Conservation (phyloP, 2,888 invertebrate genomes). For the Phoenoteleia sp. region DNA sequence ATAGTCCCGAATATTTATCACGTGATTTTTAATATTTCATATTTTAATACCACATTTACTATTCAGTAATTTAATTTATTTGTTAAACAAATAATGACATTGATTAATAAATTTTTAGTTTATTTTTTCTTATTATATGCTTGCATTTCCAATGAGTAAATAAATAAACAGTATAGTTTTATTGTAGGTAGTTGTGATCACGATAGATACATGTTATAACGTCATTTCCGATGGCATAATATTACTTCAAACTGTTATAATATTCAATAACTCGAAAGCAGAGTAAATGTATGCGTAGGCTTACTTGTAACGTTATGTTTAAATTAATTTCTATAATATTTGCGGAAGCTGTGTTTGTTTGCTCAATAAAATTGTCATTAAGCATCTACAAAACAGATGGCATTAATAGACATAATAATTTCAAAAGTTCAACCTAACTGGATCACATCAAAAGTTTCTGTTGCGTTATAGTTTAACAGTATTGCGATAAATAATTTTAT, state of each 20-base stretch:
- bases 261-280: conserved; percentile 9
- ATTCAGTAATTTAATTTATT: too few relatives aligned
- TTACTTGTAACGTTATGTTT: neutral
- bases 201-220: conserved; percentile 37
- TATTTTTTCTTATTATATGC: too few relatives aligned
- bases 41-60: too few relatives aligned
- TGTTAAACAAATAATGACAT: too few relatives aligned
- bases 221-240: conserved; percentile 25
- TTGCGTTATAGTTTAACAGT: too few relatives aligned
- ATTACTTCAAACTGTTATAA: conserved; percentile 34
- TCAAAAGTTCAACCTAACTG: neutral
- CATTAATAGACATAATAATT: conserved; percentile 8
- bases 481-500: too few relatives aligned
- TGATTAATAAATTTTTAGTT: too few relatives aligned
- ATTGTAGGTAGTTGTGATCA: conserved; percentile 30
- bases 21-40: too few relatives aligned
- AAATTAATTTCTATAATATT: conserved; percentile 28
- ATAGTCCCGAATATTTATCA: too few relatives aligned
- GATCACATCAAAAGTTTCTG: neutral
- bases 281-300: neutral
- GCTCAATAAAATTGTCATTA: conserved; percentile 18
- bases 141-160: too few relatives aligned
- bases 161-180: conserved; percentile 28
- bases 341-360: neutral
- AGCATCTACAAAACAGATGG: conserved; percentile 14